These are phyloP conservation scores for Eupithecia vulgata DNA, from an alignment of 2,888 invertebrate species.

Conservation along the genomic window DNA sequence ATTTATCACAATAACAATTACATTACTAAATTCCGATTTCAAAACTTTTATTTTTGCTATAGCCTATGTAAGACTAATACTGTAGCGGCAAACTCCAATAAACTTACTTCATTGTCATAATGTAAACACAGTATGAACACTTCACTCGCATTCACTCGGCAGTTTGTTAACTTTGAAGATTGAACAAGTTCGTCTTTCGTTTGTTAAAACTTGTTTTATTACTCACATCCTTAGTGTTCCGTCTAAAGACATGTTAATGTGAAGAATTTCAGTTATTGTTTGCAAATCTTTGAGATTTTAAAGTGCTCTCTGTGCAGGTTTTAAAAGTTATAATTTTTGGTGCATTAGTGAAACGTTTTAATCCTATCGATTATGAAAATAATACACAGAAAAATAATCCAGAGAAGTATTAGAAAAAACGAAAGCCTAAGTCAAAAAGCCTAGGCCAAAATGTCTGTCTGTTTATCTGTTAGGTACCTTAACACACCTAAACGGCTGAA, in stretches of 20 bases:
- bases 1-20: background rate
- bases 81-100: background rate
- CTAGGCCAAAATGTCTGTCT: too few species aligned
- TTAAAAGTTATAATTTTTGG: background rate
- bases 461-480: background rate
- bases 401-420: too few species aligned
- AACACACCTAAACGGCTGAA: background rate
- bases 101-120: slow-evolving; percentile 1
- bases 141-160: slow-evolving; percentile 40
- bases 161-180: slow-evolving; percentile 64
- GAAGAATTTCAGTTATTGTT: slow-evolving; percentile 2
- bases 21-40: background rate
- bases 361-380: too few species aligned
- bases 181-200: slow-evolving; percentile 57
- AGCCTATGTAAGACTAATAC: background rate
- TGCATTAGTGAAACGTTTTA: too few species aligned
- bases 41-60: background rate
- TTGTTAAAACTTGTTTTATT: slow-evolving; percentile 55
- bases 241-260: slow-evolving; percentile 27
- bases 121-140: slow-evolving; percentile 14
- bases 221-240: slow-evolving; percentile 46
- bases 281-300: background rate
- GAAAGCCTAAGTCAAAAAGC: too few species aligned
- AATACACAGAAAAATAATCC: too few species aligned
- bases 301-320: background rate